Evolutionary conservation across 2,888 invertebrate species (phyloP).

Genomic region (Amblyjoppa fuscipennis): DNA sequence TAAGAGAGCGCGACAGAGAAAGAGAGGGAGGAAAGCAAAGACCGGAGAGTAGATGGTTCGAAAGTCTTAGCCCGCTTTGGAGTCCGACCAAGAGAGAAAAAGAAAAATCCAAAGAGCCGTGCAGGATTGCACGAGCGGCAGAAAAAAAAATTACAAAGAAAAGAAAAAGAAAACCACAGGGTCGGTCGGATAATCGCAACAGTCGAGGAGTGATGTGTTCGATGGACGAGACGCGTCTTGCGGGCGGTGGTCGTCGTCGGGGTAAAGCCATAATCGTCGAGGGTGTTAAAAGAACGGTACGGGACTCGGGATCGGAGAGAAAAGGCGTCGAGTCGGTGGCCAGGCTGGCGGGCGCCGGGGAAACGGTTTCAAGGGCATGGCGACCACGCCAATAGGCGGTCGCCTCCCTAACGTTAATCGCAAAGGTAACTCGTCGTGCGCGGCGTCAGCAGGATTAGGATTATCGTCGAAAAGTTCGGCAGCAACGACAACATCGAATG

Average conservation of each 20-base stretch:
- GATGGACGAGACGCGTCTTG: constrained; percentile 83
- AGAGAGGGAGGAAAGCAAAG: constrained; percentile 56
- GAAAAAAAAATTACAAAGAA: background rate
- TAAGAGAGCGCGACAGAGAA: constrained; percentile 49
- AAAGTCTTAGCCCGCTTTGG: background rate
- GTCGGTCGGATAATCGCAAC: constrained; percentile 68
- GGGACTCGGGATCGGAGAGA: constrained; percentile 78
- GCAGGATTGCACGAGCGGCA: background rate
- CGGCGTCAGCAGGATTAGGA: constrained; percentile 71
- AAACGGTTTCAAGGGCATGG: constrained; percentile 84
- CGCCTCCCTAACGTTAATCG: constrained; percentile 84
- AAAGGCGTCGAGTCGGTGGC: constrained; percentile 82
- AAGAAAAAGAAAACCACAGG: constrained; percentile 42
- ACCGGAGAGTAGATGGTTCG: constrained; percentile 47
- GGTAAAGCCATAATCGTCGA: constrained; percentile 71
- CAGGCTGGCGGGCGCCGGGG: constrained; percentile 84
- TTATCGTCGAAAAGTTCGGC: constrained; percentile 68
- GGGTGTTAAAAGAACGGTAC: constrained; percentile 73
- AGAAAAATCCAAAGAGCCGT: background rate
- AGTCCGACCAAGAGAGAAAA: background rate
- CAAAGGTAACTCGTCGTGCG: constrained; percentile 83
- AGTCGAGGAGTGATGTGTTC: constrained; percentile 83
- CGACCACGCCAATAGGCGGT: constrained; percentile 85
- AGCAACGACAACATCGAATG: constrained; percentile 61
- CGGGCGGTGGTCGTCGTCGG: constrained; percentile 83